Evolutionary conservation across 2,113 vertebrate species (phyloP), one percentile per base, ranked within the genome.

Genomic region (Pterocles gutturalis): DNA sequence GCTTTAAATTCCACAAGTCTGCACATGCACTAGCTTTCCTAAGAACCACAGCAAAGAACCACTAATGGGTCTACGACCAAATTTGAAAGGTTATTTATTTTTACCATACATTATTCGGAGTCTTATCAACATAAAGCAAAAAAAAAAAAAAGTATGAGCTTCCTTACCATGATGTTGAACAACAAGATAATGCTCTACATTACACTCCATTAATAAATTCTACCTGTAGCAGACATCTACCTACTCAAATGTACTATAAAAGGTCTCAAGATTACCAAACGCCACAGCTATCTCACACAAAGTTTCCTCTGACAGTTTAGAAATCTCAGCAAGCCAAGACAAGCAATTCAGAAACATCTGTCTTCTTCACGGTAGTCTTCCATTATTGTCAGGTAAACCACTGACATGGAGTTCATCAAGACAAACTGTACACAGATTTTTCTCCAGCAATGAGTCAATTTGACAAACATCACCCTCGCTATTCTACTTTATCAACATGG

Each of bases 271-370:
- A 70, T 61, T 55, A 77, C 57, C 49, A 71, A 84, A 67, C 1
- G 0, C 38, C 58, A 83, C 28, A 64, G 31, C 11, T 76, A 51
- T 29, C 45, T 73, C 34, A 8, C 41, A 58, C 54, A 38, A 76
- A 83, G 69, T 38, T 82, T 82, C 45, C 62, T 61, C 69, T 79
- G 28, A 89, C 57, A 58, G 36, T 51, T 85, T 16, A 82, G 57
- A 87, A 91, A 91, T 89, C 88, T 84, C 88, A 93, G 49, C 86
- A 95, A 87, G 80, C 45, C 61, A 75, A 87, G 48, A 41, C 57
- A 92, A 89, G 66, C 41, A 76, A 77, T 43, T 51, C 41, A 79
- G 64, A 83, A 86, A 54, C 17, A 58, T 33, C 33, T 75, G 36
- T 54, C 88, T 92, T 71, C 67, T 75, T 86, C 45, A 34, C 49